Percentiles rank a stretch among this genome's conserved stretches.
phyloP scores from a whole-genome alignment of 2,797 vertebrate species.

The Melanotaenia nigrans region DNA sequence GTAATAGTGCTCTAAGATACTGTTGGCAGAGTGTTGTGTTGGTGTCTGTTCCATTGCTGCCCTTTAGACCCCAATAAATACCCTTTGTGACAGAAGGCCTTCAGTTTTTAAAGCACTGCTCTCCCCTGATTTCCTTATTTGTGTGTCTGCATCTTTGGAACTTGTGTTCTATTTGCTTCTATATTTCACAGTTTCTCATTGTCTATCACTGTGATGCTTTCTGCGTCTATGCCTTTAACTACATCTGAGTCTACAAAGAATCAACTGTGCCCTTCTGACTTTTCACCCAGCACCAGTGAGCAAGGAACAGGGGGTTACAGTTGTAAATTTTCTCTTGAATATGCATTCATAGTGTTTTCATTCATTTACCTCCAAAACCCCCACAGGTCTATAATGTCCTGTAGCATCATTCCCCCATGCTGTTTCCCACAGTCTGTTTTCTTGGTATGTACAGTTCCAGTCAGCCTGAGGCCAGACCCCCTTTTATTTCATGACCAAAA shows the following conservation, averaged over 20 bases:
- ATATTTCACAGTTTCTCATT: constrained; percentile 11
- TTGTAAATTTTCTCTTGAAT: constrained; percentile 50
- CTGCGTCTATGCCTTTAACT: constrained; percentile 25
- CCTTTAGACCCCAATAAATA: constrained; percentile 68
- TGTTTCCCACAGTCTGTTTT: constrained; percentile 53
- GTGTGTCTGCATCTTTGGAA: constrained; percentile 27
- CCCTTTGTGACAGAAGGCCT: constrained; percentile 46
- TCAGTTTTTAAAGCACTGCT: constrained; percentile 31
- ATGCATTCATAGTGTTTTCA: constrained; percentile 33
- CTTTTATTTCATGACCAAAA: constrained; percentile 30
- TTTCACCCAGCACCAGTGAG: constrained; percentile 17
- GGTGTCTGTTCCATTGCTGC: constrained; percentile 63
- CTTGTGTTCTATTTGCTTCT: not conserved
- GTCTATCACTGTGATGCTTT: not conserved
- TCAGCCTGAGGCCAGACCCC: constrained; percentile 44
- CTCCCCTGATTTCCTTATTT: constrained; percentile 39
- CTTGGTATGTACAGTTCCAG: constrained; percentile 49
- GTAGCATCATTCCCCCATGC: constrained; percentile 23
- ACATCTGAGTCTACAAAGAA: constrained; percentile 13
- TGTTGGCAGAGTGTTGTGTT: constrained; percentile 63
- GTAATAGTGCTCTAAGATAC: constrained; percentile 64
- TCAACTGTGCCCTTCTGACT: constrained; percentile 21
- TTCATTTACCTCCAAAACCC: constrained; percentile 43
- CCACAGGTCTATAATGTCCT: constrained; percentile 34
- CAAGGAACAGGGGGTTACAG: constrained; percentile 35